Evolutionary conservation across 2,888 invertebrate genomes (phyloP).

Genomic region (Amiota communis): DNA sequence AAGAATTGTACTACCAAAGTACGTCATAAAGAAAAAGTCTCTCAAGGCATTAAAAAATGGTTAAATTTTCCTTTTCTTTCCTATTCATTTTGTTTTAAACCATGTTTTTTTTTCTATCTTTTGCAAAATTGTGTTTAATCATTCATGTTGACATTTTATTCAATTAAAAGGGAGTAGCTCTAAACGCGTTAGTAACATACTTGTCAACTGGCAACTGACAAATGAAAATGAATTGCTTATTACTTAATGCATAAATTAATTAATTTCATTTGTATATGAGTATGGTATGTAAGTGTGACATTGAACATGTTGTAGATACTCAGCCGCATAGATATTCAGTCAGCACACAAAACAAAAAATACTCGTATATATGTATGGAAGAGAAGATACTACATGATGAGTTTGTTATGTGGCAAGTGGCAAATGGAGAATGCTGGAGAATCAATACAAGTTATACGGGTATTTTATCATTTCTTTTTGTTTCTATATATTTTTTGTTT

Average conservation of each 20-base stretch:
- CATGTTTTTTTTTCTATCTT: constrained; percentile 1
- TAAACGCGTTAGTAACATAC: background rate
- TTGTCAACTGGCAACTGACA: background rate
- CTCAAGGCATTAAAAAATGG: background rate
- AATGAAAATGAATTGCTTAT: background rate
- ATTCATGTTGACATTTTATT: constrained; percentile 10
- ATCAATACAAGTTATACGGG: background rate
- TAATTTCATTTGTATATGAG: constrained; percentile 23
- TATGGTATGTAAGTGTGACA: background rate
- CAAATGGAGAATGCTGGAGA: background rate
- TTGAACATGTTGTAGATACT: background rate
- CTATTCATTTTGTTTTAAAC: constrained; percentile 55
- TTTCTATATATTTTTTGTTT: no score
- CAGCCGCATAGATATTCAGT: background rate
- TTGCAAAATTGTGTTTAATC: background rate
- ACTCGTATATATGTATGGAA: no score
- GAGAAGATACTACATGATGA: no score
- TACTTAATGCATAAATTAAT: constrained; percentile 33
- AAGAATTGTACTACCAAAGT: constrained; percentile 8
- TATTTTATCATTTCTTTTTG: no score
- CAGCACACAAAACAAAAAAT: constrained; percentile 11
- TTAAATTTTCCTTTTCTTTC: constrained; percentile 51
- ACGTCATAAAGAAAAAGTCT: constrained; percentile 9
- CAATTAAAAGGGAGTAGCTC: background rate
- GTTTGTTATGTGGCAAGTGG: no score